A percentile compares a stretch with the other conserved stretches of the same genome.
These are phyloP conservation scores for Rynchops niger DNA, from an alignment of 2,113 vertebrate species.

Conservation along the genomic window DNA sequence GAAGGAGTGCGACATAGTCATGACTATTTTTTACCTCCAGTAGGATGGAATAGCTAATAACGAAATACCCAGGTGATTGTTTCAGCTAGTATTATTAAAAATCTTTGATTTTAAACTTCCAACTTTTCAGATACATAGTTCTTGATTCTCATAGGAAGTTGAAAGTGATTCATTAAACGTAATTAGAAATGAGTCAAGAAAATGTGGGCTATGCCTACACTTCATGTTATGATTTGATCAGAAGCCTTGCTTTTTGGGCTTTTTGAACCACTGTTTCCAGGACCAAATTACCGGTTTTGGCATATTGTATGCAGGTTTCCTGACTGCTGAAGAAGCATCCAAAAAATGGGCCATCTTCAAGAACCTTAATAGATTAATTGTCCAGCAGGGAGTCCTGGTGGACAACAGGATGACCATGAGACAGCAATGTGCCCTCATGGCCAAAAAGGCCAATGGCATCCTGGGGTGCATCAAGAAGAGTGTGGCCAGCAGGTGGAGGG, in stretches of 20 bases:
- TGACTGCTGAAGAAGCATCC: background rate
- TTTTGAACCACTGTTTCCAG: background rate
- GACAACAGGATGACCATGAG: too few species aligned
- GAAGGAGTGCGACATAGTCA: background rate
- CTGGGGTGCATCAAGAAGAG: too few species aligned
- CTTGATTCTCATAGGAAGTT: background rate
- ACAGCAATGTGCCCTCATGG: too few species aligned
- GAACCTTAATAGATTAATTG: background rate
- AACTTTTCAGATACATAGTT: background rate
- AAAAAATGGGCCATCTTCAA: background rate
- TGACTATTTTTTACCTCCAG: background rate
- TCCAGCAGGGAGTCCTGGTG: too few species aligned
- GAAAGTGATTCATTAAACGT: constrained; percentile 1
- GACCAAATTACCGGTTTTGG: background rate
- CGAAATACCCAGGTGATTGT: background rate
- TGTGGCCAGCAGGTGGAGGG: too few species aligned
- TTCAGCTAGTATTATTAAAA: background rate
- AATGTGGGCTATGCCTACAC: background rate
- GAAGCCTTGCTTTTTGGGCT: background rate
- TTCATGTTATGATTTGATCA: background rate
- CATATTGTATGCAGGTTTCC: background rate
- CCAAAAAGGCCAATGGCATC: too few species aligned
- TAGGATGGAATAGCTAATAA: background rate
- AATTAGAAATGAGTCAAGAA: constrained; percentile 37
- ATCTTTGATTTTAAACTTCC: background rate